Conservation (phyloP, 2,797 vertebrate genomes). For the Gallinago solitaria region DNA sequence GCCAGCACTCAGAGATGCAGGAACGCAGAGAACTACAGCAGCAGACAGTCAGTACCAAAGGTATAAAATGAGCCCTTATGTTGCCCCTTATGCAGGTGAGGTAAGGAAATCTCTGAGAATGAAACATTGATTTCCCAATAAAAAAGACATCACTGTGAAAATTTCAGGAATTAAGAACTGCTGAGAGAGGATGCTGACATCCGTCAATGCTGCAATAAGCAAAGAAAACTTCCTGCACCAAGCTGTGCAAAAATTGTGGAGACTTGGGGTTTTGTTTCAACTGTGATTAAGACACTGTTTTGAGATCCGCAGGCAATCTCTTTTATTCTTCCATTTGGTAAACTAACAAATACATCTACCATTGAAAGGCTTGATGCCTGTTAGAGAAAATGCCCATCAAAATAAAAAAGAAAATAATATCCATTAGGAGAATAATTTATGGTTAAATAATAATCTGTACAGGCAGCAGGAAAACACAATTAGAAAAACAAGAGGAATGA, state of each 20-base stretch:
- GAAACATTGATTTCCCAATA: neutral
- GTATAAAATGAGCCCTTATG: neutral
- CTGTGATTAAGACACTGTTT: neutral
- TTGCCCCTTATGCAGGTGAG: neutral
- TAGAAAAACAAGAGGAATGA: neutral
- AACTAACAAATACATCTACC: neutral
- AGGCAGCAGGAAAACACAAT: neutral
- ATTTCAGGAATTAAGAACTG: neutral
- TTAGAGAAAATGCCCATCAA: neutral
- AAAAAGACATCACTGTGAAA: neutral
- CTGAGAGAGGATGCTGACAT: neutral
- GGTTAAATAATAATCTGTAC: neutral
- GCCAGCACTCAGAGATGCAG: neutral
- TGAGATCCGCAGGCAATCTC: neutral
- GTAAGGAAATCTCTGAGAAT: neutral
- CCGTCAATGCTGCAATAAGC: accelerated
- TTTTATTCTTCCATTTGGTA: neutral
- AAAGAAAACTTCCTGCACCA: neutral
- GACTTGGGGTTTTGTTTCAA: neutral
- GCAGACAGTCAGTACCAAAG: neutral
- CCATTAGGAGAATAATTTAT: neutral
- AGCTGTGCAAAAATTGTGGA: neutral
- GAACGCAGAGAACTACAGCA: neutral
- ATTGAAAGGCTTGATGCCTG: neutral
- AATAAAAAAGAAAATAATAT: slow-evolving; percentile 2